A percentile compares a stretch with the other conserved stretches of the same genome.
Conservation (phyloP, 2,888 invertebrate genomes). For the Pyrgus malvae region DNA sequence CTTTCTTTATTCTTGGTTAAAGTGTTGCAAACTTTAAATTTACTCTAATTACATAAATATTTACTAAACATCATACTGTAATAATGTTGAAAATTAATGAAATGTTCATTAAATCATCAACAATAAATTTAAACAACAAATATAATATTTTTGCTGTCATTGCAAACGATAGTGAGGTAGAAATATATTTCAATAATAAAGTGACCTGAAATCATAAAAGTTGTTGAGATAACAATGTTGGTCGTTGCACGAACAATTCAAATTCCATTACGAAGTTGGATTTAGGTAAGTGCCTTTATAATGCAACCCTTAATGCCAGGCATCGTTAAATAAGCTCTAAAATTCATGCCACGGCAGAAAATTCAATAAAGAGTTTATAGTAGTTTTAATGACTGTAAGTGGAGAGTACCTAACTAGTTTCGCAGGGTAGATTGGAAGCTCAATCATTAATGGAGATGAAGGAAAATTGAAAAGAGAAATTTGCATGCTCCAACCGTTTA, state of each 20-base stretch:
- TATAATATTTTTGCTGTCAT: too few relatives aligned
- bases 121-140: too few relatives aligned
- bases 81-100: too few relatives aligned
- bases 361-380: constrained; percentile 24
- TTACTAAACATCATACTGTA: too few relatives aligned
- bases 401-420: constrained; percentile 18
- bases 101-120: too few relatives aligned
- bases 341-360: constrained; percentile 14
- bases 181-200: too few relatives aligned
- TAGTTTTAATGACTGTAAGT: constrained; percentile 22
- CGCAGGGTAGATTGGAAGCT: constrained; percentile 14
- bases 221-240: not conserved
- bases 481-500: constrained; percentile 16
- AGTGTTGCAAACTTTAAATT: too few relatives aligned
- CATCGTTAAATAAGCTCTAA: constrained; percentile 17
- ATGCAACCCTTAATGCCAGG: constrained; percentile 8
- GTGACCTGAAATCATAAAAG: not conserved
- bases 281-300: constrained; percentile 8
- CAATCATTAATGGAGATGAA: constrained; percentile 18
- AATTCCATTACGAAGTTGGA: constrained; percentile 10
- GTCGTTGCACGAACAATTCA: not conserved
- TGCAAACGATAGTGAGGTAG: too few relatives aligned
- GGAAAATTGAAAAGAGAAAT: constrained; percentile 20
- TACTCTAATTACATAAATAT: too few relatives aligned
- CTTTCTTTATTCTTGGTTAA: too few relatives aligned